Percentiles rank a stretch among this genome's conserved stretches.
phyloP scores from a whole-genome alignment of 2,797 vertebrate species.

The Lateolabrax maculatus region DNA sequence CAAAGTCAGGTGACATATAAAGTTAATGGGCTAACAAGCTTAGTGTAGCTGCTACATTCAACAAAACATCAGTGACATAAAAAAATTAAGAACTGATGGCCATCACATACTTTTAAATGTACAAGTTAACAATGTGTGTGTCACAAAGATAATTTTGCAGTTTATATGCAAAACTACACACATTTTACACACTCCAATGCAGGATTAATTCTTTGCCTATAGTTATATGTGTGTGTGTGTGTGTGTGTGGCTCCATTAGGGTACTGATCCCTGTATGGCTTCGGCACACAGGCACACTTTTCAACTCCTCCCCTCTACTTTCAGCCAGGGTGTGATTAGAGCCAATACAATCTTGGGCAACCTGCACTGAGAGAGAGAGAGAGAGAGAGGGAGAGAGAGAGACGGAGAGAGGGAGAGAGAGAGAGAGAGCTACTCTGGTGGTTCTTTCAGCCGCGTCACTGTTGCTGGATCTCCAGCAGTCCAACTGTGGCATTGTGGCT shows the following conservation, averaged over 20 bases:
- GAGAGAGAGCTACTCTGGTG: conserved; percentile 73
- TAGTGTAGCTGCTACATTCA: conserved; percentile 24
- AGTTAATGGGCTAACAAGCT: conserved; percentile 47
- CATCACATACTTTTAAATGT: conserved; percentile 1
- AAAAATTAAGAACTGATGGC: not conserved
- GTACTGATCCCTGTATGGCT: conserved; percentile 60
- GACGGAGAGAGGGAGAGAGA: conserved; percentile 43
- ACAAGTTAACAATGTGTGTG: not conserved
- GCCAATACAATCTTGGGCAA: conserved; percentile 78
- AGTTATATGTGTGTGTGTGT: conserved; percentile 15
- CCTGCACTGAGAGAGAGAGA: conserved; percentile 57
- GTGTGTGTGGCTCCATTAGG: conserved; percentile 48
- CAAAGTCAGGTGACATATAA: conserved; percentile 43
- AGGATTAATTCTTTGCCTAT: not conserved
- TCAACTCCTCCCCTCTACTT: conserved; percentile 78
- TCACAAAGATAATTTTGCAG: not conserved
- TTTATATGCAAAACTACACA: not conserved
- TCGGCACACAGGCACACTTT: conserved; percentile 68
- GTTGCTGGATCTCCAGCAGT: conserved; percentile 75
- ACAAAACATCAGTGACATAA: conserved; percentile 14
- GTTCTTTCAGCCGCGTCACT: conserved; percentile 78
- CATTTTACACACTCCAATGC: not conserved
- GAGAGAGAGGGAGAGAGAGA: conserved; percentile 28
- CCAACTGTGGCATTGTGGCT: conserved; percentile 70
- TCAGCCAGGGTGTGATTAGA: conserved; percentile 78